Evolutionary conservation across 2,797 vertebrate species (phyloP).

Genomic region (Emydoidea blandingii): DNA sequence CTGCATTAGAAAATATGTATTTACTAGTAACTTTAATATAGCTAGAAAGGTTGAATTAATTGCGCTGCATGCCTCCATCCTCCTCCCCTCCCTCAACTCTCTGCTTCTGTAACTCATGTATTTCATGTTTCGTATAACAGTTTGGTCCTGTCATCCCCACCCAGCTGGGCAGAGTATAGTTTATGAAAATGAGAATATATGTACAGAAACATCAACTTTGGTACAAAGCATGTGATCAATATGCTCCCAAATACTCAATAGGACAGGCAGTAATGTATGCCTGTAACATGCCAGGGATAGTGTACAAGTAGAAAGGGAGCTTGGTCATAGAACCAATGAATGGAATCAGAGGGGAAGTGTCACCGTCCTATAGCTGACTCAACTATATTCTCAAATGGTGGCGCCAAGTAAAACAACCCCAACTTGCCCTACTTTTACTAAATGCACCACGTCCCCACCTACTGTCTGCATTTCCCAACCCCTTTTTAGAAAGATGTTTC

Average conservation of each 20-base stretch:
- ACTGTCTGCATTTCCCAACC: not conserved
- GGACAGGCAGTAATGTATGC: not conserved
- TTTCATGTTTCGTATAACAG: not conserved
- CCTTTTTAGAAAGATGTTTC: not conserved
- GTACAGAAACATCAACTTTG: not conserved
- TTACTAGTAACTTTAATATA: not conserved
- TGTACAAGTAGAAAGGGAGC: not conserved
- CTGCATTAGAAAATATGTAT: slow-evolving; percentile 25
- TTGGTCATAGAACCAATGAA: not conserved
- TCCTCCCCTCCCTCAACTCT: not conserved
- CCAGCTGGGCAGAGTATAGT: not conserved
- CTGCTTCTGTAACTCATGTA: not conserved
- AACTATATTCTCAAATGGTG: not conserved
- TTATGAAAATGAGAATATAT: not conserved
- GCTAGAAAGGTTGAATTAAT: not conserved
- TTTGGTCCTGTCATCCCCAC: not conserved
- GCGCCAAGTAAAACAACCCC: not conserved
- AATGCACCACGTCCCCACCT: not conserved
- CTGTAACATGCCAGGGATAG: not conserved
- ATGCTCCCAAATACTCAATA: not conserved
- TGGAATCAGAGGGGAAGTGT: not conserved
- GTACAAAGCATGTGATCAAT: not conserved
- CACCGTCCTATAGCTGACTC: not conserved
- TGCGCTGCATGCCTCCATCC: not conserved
- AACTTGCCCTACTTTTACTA: not conserved